Conservation (phyloP, 2,888 invertebrate genomes). For the Pelosia muscerda region DNA sequence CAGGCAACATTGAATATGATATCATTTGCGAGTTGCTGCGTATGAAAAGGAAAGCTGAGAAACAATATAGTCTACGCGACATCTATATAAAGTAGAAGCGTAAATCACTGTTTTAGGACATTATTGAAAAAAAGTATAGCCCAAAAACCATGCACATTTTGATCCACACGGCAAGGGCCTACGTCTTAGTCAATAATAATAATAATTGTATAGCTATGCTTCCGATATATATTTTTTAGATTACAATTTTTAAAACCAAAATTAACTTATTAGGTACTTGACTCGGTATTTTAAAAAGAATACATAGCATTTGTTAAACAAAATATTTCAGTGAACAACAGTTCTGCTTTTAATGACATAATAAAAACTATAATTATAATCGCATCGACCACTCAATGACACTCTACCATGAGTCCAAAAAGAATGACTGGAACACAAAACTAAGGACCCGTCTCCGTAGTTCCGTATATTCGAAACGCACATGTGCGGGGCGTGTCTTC, state of each 20-base stretch:
- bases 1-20: no score
- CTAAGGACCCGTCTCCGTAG: constrained; percentile 40
- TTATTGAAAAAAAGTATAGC: no score
- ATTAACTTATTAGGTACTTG: neutral
- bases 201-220: neutral
- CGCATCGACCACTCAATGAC: constrained; percentile 50
- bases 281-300: neutral
- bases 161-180: neutral
- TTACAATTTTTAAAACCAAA: neutral
- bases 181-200: neutral
- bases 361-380: constrained; percentile 46
- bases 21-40: no score
- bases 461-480: constrained; percentile 56
- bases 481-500: constrained; percentile 79
- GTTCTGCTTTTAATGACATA: constrained; percentile 32
- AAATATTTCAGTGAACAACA: constrained; percentile 26
- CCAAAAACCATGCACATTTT: neutral
- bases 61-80: neutral
- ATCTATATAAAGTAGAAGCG: neutral
- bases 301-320: neutral
- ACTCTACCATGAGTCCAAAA: constrained; percentile 51
- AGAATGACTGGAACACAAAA: constrained; percentile 48
- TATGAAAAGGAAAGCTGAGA: neutral
- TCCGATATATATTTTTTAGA: neutral
- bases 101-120: no score